Evolutionary conservation across 2,888 invertebrate species (phyloP), one percentile per base, ranked within the genome.

Genomic region (Endotricha flammealis): DNA sequence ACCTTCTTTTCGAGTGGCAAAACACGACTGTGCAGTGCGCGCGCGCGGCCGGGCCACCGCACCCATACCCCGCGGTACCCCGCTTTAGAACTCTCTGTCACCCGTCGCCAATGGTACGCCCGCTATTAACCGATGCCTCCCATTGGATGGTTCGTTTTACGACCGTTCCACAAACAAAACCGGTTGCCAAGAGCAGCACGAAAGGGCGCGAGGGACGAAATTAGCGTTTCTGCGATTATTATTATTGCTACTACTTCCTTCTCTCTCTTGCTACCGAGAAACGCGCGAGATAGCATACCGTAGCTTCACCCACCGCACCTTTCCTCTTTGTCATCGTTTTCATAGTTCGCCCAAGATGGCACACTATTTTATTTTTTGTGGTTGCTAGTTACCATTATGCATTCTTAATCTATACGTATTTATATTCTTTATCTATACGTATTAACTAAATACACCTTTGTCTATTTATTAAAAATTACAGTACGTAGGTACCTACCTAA

Each of bases 191-290:
- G 79, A 76, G 69, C 75, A 63, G 65, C 64, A 66, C 61, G 70
- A 77, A 81, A 82, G 82, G 81, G 79, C 81, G 74, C 78, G 75
- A 80, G 79, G 73, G 77, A 77, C 78, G 63, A 74, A 80, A 79
- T 81, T 79, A 71, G 64, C 63, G 64, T 69, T 66, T 56, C 48
- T 51, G 57, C 59, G 49, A 68, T 65, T 68, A 77, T 78, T 79
- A 78, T 76, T 76, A 74, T 69, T 71, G 62, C 63, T 56, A 55
- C 55, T 62, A 42, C 41, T 45, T 59, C 57, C 57, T 38, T 75
- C 78, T 68, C 67, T 53, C 44, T 80, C 64, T 48, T 22, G 34
- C 57, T 30, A 29, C 13, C 12, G 38, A 12, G 39, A 40, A 20
- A 11, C 29, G 41, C 36, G 17, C 14, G 59, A 64, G 57, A 61